Percentiles rank a stretch among this genome's conserved stretches.
These are phyloP conservation scores for Aulostomus chinensis DNA, from an alignment of 2,797 vertebrate species.

Conservation along the genomic window DNA sequence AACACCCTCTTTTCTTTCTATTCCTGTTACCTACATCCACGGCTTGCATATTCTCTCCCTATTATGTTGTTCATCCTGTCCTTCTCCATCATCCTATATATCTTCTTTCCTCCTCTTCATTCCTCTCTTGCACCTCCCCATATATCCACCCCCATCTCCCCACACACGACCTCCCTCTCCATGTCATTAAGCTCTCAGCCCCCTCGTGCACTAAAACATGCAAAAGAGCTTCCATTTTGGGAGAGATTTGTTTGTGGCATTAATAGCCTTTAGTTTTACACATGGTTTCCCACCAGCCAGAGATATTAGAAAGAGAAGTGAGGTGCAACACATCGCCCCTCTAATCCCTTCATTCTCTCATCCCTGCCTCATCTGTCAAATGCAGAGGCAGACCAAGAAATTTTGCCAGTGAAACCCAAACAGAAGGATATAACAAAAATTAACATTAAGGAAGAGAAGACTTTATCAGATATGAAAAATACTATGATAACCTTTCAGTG, in stretches of 20 bases:
- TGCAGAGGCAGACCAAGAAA: constrained; percentile 15
- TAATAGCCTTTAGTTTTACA: constrained; percentile 80
- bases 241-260: constrained; percentile 77
- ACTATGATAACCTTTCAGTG: not conserved
- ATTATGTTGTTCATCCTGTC: too few relatives aligned
- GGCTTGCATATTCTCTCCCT: too few relatives aligned
- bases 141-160: constrained; percentile 10
- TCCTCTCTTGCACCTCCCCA: not conserved
- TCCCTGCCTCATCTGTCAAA: constrained; percentile 70
- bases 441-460: constrained; percentile 4
- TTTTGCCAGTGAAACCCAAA: not conserved
- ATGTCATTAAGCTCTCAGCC: constrained; percentile 63
- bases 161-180: constrained; percentile 9
- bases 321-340: constrained; percentile 69
- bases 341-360: constrained; percentile 58
- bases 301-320: constrained; percentile 78
- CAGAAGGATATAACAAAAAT: constrained; percentile 10
- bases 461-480: not conserved
- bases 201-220: constrained; percentile 63
- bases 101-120: too few relatives aligned
- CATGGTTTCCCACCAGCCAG: constrained; percentile 61
- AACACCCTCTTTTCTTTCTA: too few relatives aligned
- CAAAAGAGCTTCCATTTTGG: constrained; percentile 68
- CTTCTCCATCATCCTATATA: too few relatives aligned
- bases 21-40: too few relatives aligned